A percentile compares a stretch with the other conserved stretches of the same genome.
These are phyloP conservation scores for Potamarius usumacintae DNA, from an alignment of 2,113 vertebrate genomes.

Conservation along the genomic window DNA sequence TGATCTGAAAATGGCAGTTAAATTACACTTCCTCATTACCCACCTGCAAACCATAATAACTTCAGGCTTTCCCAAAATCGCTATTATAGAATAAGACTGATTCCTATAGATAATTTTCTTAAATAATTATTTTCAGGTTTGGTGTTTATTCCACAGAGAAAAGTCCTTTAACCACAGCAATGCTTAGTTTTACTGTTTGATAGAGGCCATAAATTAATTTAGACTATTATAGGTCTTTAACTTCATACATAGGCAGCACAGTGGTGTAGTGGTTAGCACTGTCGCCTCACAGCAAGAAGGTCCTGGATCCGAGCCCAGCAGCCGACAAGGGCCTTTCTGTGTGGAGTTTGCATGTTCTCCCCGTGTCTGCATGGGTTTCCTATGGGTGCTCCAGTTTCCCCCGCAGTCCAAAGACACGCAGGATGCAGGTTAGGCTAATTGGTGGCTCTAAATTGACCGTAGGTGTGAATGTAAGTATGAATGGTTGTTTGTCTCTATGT, in stretches of 20 bases:
- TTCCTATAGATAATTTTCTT: constrained; percentile 15
- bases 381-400: too few species aligned
- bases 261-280: too few species aligned
- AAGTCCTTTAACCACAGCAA: neutral
- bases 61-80: neutral
- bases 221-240: neutral
- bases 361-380: too few species aligned
- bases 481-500: too few species aligned
- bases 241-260: neutral
- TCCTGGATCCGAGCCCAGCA: too few species aligned
- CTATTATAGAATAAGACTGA: neutral
- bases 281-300: too few species aligned
- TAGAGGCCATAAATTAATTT: constrained; percentile 22
- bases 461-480: too few species aligned
- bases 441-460: too few species aligned
- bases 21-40: constrained; percentile 15
- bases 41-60: constrained; percentile 13
- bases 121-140: neutral
- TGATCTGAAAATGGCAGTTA: constrained; percentile 17
- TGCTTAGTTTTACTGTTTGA: constrained; percentile 5
- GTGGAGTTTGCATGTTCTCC: too few species aligned
- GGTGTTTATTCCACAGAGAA: constrained; percentile 1
- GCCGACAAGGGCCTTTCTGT: too few species aligned
- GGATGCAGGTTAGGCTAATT: too few species aligned
- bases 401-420: too few species aligned